Percentiles rank a stretch among this genome's conserved stretches.
Evolutionary conservation across 1,140 invertebrate species (phyloP).

Genomic region (Atta texana): DNA sequence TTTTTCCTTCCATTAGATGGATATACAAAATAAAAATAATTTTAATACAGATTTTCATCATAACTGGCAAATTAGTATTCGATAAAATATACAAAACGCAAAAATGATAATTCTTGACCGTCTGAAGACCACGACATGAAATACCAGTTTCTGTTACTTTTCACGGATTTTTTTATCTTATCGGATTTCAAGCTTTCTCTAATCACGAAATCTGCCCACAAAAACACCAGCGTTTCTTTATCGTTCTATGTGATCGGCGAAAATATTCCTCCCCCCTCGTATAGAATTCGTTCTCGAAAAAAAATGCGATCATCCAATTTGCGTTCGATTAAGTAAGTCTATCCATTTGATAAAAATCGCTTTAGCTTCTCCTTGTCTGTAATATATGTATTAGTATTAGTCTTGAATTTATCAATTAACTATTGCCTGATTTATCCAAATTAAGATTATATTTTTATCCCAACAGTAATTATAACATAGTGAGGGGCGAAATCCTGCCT

Average conservation of each 20-base stretch:
- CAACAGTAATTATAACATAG: neutral
- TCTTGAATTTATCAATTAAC: neutral
- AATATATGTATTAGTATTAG: neutral
- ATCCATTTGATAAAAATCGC: constrained; percentile 22
- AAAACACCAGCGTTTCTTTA: constrained; percentile 57
- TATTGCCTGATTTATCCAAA: neutral
- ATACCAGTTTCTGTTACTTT: constrained; percentile 54
- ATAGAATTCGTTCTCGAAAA: constrained; percentile 52
- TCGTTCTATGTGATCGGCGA: constrained; percentile 47
- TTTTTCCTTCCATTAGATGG: neutral
- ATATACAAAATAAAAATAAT: neutral
- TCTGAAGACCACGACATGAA: constrained; percentile 17
- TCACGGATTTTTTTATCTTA: constrained; percentile 75
- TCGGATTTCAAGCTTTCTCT: constrained; percentile 68
- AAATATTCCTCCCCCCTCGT: constrained; percentile 11
- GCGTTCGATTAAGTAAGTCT: constrained; percentile 21
- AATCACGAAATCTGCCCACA: constrained; percentile 67
- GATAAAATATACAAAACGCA: constrained; percentile 16
- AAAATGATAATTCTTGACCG: constrained; percentile 16
- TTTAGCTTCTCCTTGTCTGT: neutral
- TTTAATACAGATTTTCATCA: neutral
- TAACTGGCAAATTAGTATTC: neutral
- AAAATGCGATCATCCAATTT: constrained; percentile 35
- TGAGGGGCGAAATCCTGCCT: neutral
- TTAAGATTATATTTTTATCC: neutral